Base-by-base conservation (phyloP, 23 tunicate genomes). In the Phallusia fumigata region DNA sequence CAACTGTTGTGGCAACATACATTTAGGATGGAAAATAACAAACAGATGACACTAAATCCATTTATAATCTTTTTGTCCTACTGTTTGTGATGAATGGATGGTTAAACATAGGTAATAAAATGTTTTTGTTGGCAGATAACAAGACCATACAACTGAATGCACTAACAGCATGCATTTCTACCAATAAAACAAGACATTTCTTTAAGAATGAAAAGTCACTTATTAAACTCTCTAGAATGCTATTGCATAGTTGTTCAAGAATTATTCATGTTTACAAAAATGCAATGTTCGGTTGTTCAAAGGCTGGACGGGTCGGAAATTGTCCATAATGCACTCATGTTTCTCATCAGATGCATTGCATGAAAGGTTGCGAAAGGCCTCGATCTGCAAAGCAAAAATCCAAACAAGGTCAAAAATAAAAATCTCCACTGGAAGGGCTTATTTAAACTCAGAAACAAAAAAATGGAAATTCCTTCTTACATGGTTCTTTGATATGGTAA, bases 221-320 rank as follows among this genome's bases (percentile, higher is more conserved):
- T 3, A 40, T 5, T 3, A 40, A 3, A 40, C 47, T 3, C 10
- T 58, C 28, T 58, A 6, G 28, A 58, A 13, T 24, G 13, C 13
- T 24, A n/a, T 24, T 22, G 69, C 69, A 58, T 24, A 22, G 1
- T 3, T 58, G 69, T 58, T 21, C 3, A 1, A 6, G 28, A 40
- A 40, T 74, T 31, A 18, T 52, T 21, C 36, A 19, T 24, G 79
- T 11, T 35, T 35, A 31, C 73, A 28, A 35, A 24, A 74, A 19
- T 32, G 22, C 26, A 85, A 19, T 72, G 30, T 33, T 45, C 95
- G 53, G 75, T 58, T 32, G 58, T 80, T 65, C 65, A 90, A 34
- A 5, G 86, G 90, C 40, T 90, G 95, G 31, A 75, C 79, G 19
- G 95, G 95, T 31, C 95, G 50, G 82, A 87, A 85, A 75, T 90